Percentiles rank a stretch among this genome's conserved stretches.
These are phyloP conservation scores for Trogon melanurus DNA, from an alignment of 2,113 vertebrate species.

Conservation along the genomic window DNA sequence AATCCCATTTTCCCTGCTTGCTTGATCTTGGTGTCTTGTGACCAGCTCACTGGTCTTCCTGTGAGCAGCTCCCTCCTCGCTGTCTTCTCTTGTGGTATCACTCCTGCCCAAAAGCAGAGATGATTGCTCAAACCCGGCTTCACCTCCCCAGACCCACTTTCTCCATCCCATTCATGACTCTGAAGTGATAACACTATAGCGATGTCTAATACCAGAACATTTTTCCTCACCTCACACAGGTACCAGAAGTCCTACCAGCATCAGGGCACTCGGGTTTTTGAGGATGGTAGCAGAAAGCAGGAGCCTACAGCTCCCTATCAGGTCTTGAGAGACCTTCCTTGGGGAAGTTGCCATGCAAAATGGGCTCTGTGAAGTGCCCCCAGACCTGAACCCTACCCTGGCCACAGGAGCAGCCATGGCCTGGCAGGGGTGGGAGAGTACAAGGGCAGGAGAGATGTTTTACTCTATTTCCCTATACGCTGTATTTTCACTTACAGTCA, in stretches of 20 bases:
- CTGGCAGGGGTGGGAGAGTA: background rate
- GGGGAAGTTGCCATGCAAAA: accelerated
- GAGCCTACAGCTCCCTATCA: background rate
- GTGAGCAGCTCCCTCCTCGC: background rate
- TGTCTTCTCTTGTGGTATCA: accelerated
- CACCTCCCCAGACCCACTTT: background rate
- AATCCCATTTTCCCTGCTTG: background rate
- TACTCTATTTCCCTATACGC: background rate
- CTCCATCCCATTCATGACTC: background rate
- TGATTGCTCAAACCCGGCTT: background rate
- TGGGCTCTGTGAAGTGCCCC: accelerated
- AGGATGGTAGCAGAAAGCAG: background rate
- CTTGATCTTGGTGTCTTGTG: background rate
- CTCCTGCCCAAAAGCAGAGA: background rate
- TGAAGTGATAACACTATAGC: background rate
- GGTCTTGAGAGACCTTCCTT: background rate
- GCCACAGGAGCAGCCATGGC: background rate
- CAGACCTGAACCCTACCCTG: accelerated
- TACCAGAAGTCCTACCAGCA: background rate
- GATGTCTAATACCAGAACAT: background rate
- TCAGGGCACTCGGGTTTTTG: background rate
- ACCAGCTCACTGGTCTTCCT: background rate
- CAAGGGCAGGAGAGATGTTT: background rate
- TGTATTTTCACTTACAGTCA: background rate
- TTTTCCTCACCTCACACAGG: background rate